Evolutionary conservation across 2,888 invertebrate genomes (phyloP), one percentile per base, ranked within the genome.

Genomic region (Erpobdella octoculata): DNA sequence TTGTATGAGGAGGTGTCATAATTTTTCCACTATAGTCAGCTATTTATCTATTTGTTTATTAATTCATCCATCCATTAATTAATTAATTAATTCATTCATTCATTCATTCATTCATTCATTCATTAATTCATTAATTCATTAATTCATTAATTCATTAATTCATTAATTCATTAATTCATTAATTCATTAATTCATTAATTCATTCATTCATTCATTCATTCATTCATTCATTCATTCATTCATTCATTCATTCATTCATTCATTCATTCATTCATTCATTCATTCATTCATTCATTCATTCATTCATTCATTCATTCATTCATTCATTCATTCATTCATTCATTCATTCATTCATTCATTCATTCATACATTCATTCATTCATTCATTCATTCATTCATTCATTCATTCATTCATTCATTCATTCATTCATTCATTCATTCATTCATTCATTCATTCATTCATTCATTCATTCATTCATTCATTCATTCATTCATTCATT

Each of bases 301-400:
- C 28, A 48, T 65, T 61, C 28, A 48, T 66, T 31, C 36, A 48
- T 67, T 36, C 36, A 71, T 65, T 9, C 36, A 66, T 71, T 66
- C 66, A 38, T 38, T 66, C 66, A 38, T 66, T 66, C 66, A 38
- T 66, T 66, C 66, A 66, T 66, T 38, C 66, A 66, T 38, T 38
- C 38, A 37, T 66, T 38, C 66, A 38, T 66, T 66, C 66, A 66
- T 21, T 66, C 66, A 38, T 66, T 66, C 66, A 66, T 66, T 66
- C 66, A 37, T 66, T 38, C 25, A 37, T 38, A 37, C 66, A 66
- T 66, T 38, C 66, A 66, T 66, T 66, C 66, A 66, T 38, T 66
- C 38, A 66, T 35, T 66, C 66, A 66, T 35, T 38, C 66, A 66
- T 66, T 66, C 38, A 66, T 65, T 65, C 48, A 48, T 48, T 48